A percentile compares a stretch with the other conserved stretches of the same genome.
Evolutionary conservation across 2,797 vertebrate genomes (phyloP).

Genomic region (Chaetodon trifasciatus): DNA sequence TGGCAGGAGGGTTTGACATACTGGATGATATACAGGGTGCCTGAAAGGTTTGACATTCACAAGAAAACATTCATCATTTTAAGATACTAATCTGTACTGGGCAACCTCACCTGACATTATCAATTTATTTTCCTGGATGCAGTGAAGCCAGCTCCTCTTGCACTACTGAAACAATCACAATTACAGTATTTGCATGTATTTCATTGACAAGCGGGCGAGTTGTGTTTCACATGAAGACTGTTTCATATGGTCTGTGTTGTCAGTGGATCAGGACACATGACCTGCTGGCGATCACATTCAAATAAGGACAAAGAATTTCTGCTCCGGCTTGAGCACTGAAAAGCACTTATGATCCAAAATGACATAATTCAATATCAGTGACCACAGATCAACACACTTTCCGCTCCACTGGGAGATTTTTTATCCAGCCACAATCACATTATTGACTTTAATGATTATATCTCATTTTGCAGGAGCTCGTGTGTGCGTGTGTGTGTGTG

Average conservation of each 20-base stretch:
- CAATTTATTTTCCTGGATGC: constrained; percentile 21
- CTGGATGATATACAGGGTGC: constrained; percentile 39
- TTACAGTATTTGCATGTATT: constrained; percentile 32
- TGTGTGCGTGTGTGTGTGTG: constrained; percentile 17
- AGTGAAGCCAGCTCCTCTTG: constrained; percentile 1
- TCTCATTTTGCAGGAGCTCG: constrained; percentile 31
- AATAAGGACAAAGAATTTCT: constrained; percentile 6
- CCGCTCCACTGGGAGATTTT: constrained; percentile 16
- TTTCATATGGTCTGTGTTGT: constrained; percentile 3
- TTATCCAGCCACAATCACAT: constrained; percentile 17
- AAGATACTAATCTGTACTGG: constrained; percentile 54
- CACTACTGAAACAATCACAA: constrained; percentile 31
- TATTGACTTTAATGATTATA: constrained; percentile 44
- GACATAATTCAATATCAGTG: constrained; percentile 42
- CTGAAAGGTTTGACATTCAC: constrained; percentile 64
- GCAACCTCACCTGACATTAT: constrained; percentile 43
- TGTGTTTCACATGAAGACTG: neutral
- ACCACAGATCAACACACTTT: constrained; percentile 39
- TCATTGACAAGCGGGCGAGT: neutral
- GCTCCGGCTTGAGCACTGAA: neutral
- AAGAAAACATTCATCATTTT: constrained; percentile 60
- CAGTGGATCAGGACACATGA: neutral
- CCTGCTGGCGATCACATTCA: constrained; percentile 29
- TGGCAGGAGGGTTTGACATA: constrained; percentile 53
- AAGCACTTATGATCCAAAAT: constrained; percentile 34